Percentiles rank a stretch among this genome's conserved stretches.
Conservation (phyloP, 2,888 invertebrate genomes). For the Hirtodrosophila cameraria region DNA sequence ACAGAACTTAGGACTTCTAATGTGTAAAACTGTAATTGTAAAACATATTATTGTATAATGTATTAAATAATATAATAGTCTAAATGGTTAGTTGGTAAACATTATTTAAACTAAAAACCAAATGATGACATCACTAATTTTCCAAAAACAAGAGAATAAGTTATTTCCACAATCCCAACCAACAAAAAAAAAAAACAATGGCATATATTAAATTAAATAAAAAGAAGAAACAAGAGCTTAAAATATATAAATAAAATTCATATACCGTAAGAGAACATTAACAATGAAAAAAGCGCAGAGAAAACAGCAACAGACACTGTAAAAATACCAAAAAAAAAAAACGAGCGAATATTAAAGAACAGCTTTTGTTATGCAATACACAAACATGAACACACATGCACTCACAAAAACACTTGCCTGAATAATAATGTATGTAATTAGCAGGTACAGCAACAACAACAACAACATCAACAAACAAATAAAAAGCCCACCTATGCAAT, state of each 20-base stretch:
- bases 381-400: conserved; percentile 30
- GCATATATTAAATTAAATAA: conserved; percentile 66
- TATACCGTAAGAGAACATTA: conserved; percentile 57
- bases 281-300: conserved; percentile 46
- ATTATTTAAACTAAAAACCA: conserved; percentile 58
- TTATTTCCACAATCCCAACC: conserved; percentile 45
- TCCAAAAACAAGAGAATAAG: conserved; percentile 31
- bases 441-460: conserved; percentile 52
- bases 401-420: conserved; percentile 46
- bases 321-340: too few relatives aligned
- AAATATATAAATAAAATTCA: conserved; percentile 59
- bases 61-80: conserved; percentile 70
- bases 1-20: conserved; percentile 57
- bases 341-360: conserved; percentile 49
- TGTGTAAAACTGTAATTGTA: conserved; percentile 70
- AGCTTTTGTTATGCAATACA: conserved; percentile 64
- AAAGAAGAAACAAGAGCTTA: conserved; percentile 76
- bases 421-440: conserved; percentile 54
- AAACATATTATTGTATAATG: conserved; percentile 72
- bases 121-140: conserved; percentile 54
- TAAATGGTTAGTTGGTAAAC: conserved; percentile 73
- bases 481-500: conserved; percentile 77
- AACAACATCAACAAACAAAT: conserved; percentile 69
- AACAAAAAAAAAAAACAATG: conserved; percentile 44
- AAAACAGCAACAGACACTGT: conserved; percentile 66